phyloP scores from a whole-genome alignment of 2,888 invertebrate species.

The Synergus itoensis region DNA sequence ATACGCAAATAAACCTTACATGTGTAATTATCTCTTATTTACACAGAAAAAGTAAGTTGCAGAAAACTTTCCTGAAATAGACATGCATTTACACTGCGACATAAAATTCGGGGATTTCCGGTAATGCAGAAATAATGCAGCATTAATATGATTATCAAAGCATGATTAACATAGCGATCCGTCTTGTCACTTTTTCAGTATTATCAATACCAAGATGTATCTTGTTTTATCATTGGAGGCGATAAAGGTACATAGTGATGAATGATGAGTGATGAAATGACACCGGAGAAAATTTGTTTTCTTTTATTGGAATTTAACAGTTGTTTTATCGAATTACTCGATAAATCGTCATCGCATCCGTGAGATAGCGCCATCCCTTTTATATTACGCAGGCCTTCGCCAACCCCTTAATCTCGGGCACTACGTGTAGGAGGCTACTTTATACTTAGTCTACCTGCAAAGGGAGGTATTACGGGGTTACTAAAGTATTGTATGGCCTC shows the following conservation, averaged over 20 bases:
- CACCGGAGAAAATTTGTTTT: not conserved
- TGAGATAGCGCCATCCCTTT: slow-evolving; percentile 44
- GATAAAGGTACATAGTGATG: too few species aligned
- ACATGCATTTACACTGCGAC: too few species aligned
- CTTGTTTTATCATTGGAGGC: too few species aligned
- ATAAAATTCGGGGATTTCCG: not conserved
- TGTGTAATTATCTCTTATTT: not conserved
- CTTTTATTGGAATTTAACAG: not conserved
- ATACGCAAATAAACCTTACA: not conserved
- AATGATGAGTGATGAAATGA: not conserved
- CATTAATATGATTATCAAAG: not conserved
- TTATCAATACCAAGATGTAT: not conserved
- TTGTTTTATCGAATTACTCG: slow-evolving; percentile 32
- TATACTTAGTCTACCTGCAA: slow-evolving; percentile 70
- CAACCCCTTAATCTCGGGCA: slow-evolving; percentile 56
- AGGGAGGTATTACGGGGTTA: slow-evolving; percentile 75
- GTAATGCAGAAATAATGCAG: not conserved
- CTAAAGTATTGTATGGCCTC: slow-evolving; percentile 77
- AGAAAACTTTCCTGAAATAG: not conserved
- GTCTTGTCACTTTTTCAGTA: not conserved
- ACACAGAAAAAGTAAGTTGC: not conserved
- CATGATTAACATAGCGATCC: not conserved
- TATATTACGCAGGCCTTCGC: slow-evolving; percentile 48
- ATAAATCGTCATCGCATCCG: slow-evolving; percentile 46
- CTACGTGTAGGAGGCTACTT: slow-evolving; percentile 60